phyloP scores from a whole-genome alignment of 2,888 invertebrate species.

The Scelioninae gen. 1 region DNA sequence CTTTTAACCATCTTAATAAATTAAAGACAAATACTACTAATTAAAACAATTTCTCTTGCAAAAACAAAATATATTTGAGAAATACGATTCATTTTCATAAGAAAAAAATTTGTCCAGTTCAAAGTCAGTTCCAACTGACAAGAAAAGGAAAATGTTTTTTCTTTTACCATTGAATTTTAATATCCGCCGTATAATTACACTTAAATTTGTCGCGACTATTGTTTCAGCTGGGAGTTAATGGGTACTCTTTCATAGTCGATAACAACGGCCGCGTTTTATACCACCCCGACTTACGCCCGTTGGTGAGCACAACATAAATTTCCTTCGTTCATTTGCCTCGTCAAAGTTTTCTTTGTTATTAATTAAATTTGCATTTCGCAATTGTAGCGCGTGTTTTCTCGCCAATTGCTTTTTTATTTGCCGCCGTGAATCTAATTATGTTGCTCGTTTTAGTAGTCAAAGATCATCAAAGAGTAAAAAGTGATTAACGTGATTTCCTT shows the following conservation, averaged over 20 bases:
- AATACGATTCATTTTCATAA: no score
- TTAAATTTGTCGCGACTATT: conserved; percentile 52
- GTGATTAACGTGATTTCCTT: conserved; percentile 46
- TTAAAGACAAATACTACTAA: no score
- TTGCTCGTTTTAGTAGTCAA: conserved; percentile 27
- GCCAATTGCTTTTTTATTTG: conserved; percentile 34
- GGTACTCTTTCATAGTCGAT: conserved; percentile 98
- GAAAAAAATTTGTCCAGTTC: not conserved
- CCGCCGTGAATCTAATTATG: conserved; percentile 32
- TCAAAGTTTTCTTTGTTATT: conserved; percentile 49
- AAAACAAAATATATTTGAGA: no score
- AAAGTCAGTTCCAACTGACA: conserved; percentile 1
- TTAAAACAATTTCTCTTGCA: no score
- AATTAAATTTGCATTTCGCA: conserved; percentile 46
- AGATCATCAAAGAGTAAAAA: conserved; percentile 40
- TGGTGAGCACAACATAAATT: conserved; percentile 86
- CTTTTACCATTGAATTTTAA: conserved; percentile 25
- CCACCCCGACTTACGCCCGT: conserved; percentile 96
- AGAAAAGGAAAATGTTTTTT: conserved; percentile 14
- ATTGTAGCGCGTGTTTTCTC: conserved; percentile 16
- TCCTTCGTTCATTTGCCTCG: conserved; percentile 34
- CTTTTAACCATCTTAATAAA: not conserved
- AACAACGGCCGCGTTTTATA: conserved; percentile 98
- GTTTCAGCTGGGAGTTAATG: conserved; percentile 95
- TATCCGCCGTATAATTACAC: conserved; percentile 41